Evolutionary conservation across 2,113 vertebrate species (phyloP).

Genomic region (Lophotis ruficrista): DNA sequence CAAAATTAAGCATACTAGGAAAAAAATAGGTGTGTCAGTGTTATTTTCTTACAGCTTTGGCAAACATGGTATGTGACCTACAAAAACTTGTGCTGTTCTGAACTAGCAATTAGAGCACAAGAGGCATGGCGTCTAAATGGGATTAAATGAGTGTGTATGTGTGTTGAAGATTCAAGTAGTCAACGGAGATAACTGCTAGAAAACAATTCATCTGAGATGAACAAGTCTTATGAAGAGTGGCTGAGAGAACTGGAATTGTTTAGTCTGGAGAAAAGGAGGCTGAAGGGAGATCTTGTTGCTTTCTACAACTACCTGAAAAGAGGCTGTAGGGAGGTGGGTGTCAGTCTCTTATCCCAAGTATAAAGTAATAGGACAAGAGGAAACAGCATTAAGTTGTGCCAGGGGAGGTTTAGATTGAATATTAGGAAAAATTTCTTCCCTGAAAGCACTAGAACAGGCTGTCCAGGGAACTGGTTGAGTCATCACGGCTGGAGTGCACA

Average conservation of each 20-base stretch:
- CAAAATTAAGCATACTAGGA: neutral
- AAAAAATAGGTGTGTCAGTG: neutral
- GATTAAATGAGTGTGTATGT: neutral
- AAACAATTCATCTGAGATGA: neutral
- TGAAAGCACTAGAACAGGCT: neutral
- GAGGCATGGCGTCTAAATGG: neutral
- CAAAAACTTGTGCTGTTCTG: neutral
- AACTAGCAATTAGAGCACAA: neutral
- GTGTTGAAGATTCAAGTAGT: neutral
- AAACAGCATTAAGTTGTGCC: neutral
- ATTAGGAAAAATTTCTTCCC: neutral
- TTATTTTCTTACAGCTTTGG: neutral
- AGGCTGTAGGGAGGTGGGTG: rapidly evolving
- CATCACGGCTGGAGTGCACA: neutral
- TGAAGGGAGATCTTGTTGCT: rapidly evolving
- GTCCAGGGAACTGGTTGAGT: neutral
- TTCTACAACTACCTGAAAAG: neutral
- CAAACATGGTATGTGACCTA: neutral
- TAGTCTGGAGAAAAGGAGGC: neutral
- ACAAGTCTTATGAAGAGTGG: neutral
- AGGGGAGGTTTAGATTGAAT: neutral
- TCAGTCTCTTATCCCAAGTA: neutral
- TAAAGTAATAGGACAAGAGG: neutral
- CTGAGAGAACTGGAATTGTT: neutral
- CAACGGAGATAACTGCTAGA: neutral